Conservation (phyloP, 2,888 invertebrate genomes). For the Drosophila vallismaia region DNA sequence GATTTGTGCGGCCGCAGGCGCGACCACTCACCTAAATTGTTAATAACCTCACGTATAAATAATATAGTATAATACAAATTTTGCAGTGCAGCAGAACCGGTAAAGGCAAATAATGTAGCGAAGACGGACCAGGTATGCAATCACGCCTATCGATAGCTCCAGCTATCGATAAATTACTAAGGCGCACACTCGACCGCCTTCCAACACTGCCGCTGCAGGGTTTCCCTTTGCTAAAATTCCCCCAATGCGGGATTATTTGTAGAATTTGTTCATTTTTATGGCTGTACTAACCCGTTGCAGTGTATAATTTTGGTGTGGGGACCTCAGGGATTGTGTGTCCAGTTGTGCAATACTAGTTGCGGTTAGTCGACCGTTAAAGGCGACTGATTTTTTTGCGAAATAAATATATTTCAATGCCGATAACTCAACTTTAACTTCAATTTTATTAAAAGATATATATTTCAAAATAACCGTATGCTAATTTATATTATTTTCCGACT, state of each 20-base stretch:
- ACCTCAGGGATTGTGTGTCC: background rate
- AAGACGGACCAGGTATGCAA: conserved; percentile 39
- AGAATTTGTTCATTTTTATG: background rate
- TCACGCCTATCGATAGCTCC: conserved; percentile 42
- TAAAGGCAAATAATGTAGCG: conserved; percentile 47
- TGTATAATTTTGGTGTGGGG: background rate
- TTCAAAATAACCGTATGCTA: background rate
- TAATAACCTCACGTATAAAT: conserved; percentile 37
- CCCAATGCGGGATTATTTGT: no score
- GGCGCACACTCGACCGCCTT: background rate
- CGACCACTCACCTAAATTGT: conserved; percentile 42
- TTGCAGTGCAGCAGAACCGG: conserved; percentile 46
- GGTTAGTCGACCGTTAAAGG: background rate
- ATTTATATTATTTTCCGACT: background rate
- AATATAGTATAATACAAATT: conserved; percentile 21
- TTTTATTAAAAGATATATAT: no score
- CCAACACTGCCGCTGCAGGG: background rate
- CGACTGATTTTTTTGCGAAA: background rate
- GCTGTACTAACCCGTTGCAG: background rate
- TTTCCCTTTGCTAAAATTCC: background rate
- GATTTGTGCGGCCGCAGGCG: conserved; percentile 1
- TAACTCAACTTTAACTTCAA: no score
- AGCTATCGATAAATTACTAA: conserved; percentile 13
- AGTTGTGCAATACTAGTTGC: background rate
- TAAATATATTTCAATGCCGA: background rate